Evolutionary conservation across 2,113 vertebrate genomes (phyloP).

Genomic region (Chionodraco myersi): DNA sequence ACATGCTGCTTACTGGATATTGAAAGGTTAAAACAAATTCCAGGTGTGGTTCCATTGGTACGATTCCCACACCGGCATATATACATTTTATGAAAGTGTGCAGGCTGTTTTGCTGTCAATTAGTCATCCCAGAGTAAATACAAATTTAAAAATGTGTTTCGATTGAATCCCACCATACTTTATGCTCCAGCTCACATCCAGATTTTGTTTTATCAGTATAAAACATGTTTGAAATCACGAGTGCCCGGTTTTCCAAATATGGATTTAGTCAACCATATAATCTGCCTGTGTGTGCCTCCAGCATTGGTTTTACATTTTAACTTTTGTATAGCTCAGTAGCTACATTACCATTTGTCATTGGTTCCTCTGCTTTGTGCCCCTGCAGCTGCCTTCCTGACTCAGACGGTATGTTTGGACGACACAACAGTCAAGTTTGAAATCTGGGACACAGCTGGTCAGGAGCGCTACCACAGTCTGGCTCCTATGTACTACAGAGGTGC

Average conservation of each 20-base stretch:
- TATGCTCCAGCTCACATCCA: not conserved
- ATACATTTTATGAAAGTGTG: not conserved
- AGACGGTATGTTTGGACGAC: constrained; percentile 98
- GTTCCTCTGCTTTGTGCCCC: constrained; percentile 48
- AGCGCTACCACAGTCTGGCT: constrained; percentile 98
- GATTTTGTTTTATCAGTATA: not conserved
- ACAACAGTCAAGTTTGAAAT: constrained; percentile 99
- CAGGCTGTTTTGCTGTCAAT: not conserved
- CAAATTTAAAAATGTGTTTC: not conserved
- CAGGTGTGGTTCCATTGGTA: not conserved
- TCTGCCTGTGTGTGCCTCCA: constrained; percentile 4
- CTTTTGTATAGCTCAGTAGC: constrained; percentile 6
- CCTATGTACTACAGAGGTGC: constrained; percentile 99
- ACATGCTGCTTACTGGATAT: not conserved
- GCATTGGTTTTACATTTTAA: not conserved
- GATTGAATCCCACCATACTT: not conserved
- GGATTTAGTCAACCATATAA: constrained; percentile 27
- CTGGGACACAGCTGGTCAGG: constrained; percentile 99
- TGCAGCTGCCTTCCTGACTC: constrained; percentile 99
- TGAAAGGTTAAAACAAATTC: not conserved
- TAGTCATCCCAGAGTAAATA: not conserved
- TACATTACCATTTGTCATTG: constrained; percentile 24
- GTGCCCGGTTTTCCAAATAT: not conserved
- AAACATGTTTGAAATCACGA: constrained; percentile 1
- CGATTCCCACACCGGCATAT: not conserved